A percentile compares a stretch with the other conserved stretches of the same genome.
phyloP scores from a whole-genome alignment of 1,140 invertebrate species.

The Drosophila tropicalis region DNA sequence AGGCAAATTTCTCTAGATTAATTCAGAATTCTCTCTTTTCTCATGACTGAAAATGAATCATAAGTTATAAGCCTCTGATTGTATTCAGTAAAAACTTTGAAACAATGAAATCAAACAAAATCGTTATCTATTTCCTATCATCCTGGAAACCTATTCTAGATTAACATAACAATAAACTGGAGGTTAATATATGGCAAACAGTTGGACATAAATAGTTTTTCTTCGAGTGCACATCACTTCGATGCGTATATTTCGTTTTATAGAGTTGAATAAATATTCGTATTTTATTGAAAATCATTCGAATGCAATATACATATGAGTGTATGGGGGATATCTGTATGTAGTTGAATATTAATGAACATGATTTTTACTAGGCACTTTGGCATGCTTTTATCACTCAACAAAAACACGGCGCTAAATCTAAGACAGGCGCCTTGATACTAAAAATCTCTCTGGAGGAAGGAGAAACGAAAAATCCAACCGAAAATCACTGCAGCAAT shows the following conservation, averaged over 20 bases:
- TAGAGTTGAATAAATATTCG: background rate
- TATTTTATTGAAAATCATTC: background rate
- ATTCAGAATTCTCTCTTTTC: too few relatives aligned
- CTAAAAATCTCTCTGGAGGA: constrained; percentile 36
- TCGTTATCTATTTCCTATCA: too few relatives aligned
- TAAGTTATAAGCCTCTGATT: too few relatives aligned
- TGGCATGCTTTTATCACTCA: constrained; percentile 53
- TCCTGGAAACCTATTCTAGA: too few relatives aligned
- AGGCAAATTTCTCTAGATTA: too few relatives aligned
- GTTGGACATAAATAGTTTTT: background rate
- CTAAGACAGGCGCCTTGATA: constrained; percentile 25
- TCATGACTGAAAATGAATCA: too few relatives aligned
- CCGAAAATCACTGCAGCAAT: constrained; percentile 76
- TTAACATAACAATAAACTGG: too few relatives aligned
- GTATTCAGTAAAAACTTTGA: too few relatives aligned
- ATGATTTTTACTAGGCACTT: constrained; percentile 70
- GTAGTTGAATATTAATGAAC: constrained; percentile 78
- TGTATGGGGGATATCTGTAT: constrained; percentile 5
- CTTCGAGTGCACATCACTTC: background rate
- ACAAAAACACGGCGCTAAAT: constrained; percentile 50
- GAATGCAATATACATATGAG: constrained; percentile 13
- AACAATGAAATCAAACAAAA: too few relatives aligned
- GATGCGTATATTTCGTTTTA: background rate
- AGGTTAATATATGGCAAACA: too few relatives aligned
- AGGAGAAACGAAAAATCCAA: constrained; percentile 7